Evolutionary conservation across 2,797 vertebrate species (phyloP), one percentile per base, ranked within the genome.

Genomic region (Uromys caudimaculatus): DNA sequence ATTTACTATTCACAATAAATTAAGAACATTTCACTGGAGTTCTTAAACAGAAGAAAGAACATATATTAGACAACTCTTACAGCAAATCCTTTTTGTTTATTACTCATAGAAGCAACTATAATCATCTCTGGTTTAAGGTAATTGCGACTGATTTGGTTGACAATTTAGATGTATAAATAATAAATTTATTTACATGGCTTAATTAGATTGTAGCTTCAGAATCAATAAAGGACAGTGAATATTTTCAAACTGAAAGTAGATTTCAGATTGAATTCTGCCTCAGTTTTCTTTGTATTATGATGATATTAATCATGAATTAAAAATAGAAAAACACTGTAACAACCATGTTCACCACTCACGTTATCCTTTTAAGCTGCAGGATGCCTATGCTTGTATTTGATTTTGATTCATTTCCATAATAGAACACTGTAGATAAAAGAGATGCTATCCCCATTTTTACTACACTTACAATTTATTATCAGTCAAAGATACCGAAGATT

Each of bases 341-440:
- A 96, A 76, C 92, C 0, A 94, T 89, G 98, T 96, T 75, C 69
- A 96, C 81, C 87, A 95, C 91, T 94, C 78, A 96, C 97, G 90
- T 91, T 97, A 17, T 0, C 88, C 19, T 97, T 98, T 96, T 87
- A 96, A 95, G 44, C 96, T 50, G 93, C 14, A 29, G 24, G 3
- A 96, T 97, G 88, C 47, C 90, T 58, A 29, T 87, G 19, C 94
- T 98, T 93, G 3, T 92, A 62, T 97, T 97, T 98, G 97, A 97
- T 98, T 97, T 58, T 96, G 50, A 97, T 97, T 95, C 95, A 98
- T 98, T 97, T 97, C 23, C 0, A 24, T 84, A 97, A 83, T 41
- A 91, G 47, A 97, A 81, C n/a, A 93, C 9, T 19, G 0, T 16
- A 95, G 44, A 83, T 93, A 97, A 97, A 35, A 17, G 1, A 90